Conservation (phyloP, 2,888 invertebrate species). For the Aelia acuminata region DNA sequence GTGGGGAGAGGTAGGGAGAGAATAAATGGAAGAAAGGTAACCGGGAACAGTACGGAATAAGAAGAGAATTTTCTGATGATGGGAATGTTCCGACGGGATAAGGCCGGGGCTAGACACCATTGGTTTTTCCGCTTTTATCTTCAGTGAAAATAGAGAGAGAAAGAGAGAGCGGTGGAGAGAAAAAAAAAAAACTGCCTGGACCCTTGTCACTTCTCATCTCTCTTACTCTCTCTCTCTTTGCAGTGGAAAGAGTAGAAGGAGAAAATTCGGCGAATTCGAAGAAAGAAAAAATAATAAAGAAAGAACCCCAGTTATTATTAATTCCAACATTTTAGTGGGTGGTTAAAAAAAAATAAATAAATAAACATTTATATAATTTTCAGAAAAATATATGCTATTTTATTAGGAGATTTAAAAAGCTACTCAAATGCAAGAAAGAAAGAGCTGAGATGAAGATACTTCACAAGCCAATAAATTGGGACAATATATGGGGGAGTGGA, state of each 20-base stretch:
- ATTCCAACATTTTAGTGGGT: background rate
- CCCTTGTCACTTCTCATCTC: conserved; percentile 29
- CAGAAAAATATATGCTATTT: too few relatives aligned
- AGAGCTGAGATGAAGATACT: too few relatives aligned
- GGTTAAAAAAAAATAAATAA: background rate
- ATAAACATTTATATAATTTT: too few relatives aligned
- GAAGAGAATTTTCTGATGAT: conserved; percentile 12
- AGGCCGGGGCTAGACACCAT: conserved; percentile 13
- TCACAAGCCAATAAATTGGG: too few relatives aligned
- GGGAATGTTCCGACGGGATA: conserved; percentile 34
- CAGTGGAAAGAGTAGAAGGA: background rate
- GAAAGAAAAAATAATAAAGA: background rate
- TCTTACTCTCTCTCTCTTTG: background rate
- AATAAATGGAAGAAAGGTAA: conserved; percentile 37
- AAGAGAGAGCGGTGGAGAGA: conserved; percentile 61
- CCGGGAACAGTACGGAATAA: conserved; percentile 23
- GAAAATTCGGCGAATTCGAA: background rate
- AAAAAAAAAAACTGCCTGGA: conserved; percentile 2
- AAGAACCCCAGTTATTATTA: background rate
- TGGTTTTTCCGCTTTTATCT: conserved; percentile 26
- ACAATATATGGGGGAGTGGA: too few relatives aligned
- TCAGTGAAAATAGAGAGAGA: conserved; percentile 52
- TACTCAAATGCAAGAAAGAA: too few relatives aligned
- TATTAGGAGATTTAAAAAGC: too few relatives aligned
- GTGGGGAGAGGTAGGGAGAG: background rate